phyloP scores from a whole-genome alignment of 2,113 vertebrate genomes.

The Rhynchomys soricoides region DNA sequence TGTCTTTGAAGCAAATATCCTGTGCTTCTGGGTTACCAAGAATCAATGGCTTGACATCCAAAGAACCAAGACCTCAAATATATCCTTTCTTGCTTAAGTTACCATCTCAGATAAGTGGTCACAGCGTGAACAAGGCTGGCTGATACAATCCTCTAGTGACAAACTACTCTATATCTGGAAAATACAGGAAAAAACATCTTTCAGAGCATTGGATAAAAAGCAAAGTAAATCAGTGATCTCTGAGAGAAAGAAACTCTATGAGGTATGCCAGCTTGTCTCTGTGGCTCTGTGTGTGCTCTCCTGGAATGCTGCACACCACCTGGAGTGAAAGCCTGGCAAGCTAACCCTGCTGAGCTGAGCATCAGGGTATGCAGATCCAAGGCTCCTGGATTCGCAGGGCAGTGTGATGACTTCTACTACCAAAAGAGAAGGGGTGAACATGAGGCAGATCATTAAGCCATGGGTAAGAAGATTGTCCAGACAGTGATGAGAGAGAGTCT shows the following conservation, averaged over 20 bases:
- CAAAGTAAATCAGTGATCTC: background rate
- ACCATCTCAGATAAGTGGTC: background rate
- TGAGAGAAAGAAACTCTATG: background rate
- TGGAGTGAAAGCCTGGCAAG: background rate
- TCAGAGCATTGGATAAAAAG: background rate
- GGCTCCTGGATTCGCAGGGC: background rate
- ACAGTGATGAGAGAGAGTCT: background rate
- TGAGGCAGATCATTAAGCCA: background rate
- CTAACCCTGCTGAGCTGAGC: background rate
- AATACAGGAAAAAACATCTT: background rate
- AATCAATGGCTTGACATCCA: too few species aligned
- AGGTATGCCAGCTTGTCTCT: background rate
- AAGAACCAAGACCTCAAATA: background rate
- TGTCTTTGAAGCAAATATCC: background rate
- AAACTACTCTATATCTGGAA: background rate
- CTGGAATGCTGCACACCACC: background rate
- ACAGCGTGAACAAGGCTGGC: background rate
- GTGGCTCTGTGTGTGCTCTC: background rate
- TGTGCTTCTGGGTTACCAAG: background rate
- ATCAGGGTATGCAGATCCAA: background rate
- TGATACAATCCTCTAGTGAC: background rate
- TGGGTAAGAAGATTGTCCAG: background rate
- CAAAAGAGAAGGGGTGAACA: background rate
- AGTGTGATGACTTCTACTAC: background rate
- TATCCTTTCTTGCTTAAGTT: background rate